Conservation (phyloP, 2,113 vertebrate species). For the Microtus pennsylvanicus region DNA sequence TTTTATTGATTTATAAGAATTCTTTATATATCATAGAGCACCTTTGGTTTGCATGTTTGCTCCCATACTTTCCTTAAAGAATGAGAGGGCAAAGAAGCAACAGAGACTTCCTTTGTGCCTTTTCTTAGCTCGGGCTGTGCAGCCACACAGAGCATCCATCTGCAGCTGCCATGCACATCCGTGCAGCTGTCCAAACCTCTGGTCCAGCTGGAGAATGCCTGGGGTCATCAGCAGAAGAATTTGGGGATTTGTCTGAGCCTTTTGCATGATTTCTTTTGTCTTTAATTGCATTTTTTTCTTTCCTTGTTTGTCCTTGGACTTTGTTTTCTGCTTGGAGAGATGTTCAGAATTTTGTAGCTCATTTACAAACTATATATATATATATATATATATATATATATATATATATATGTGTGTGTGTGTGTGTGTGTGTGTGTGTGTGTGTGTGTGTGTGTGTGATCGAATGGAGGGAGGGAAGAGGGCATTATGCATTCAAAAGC, state of each 20-base stretch:
- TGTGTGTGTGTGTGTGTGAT: too few relatives aligned
- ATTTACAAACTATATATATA: not conserved
- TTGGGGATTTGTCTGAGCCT: not conserved
- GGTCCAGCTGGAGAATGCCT: not conserved
- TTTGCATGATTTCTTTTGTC: not conserved
- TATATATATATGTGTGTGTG: too few relatives aligned
- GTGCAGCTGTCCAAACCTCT: not conserved
- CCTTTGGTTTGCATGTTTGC: not conserved
- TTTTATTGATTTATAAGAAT: not conserved
- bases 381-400: too few relatives aligned
- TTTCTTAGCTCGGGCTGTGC: not conserved
- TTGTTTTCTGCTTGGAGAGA: slow-evolving; percentile 6
- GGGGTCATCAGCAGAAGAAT: not conserved
- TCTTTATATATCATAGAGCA: not conserved
- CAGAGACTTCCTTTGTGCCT: not conserved
- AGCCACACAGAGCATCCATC: too few relatives aligned
- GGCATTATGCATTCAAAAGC: not conserved
- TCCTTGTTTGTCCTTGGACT: not conserved
- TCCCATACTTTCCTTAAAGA: not conserved
- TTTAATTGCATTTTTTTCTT: not conserved
- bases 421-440: too few relatives aligned
- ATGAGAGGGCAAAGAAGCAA: not conserved
- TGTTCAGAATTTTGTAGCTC: not conserved
- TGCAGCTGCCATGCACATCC: not conserved
- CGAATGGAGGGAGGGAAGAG: not conserved